phyloP scores from a whole-genome alignment of 2,888 invertebrate genomes.

The Frankliniella fusca region DNA sequence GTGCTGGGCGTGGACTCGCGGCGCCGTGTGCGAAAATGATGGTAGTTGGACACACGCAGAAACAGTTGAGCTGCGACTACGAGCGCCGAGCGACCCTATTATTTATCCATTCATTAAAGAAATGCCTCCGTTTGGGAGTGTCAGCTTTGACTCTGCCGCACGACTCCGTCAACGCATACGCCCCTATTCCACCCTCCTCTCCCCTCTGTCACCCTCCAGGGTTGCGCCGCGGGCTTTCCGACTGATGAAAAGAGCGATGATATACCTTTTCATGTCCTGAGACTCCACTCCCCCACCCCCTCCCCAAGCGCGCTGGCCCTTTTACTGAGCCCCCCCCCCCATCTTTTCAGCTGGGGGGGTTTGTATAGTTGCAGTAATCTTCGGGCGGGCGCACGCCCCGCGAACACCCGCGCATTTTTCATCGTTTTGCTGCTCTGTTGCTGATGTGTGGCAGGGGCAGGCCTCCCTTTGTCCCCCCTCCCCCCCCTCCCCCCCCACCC shows the following conservation, averaged over 20 bases:
- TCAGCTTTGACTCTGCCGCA: no score
- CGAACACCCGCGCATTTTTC: background rate
- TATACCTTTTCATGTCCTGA: constrained; percentile 19
- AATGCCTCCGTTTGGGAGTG: no score
- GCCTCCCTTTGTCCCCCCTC: background rate
- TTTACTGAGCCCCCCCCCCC: no score
- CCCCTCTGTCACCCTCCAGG: background rate
- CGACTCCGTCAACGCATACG: no score
- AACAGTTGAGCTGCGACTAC: no score
- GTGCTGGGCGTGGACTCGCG: no score
- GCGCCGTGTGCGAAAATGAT: no score
- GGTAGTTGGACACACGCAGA: no score
- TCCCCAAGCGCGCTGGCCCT: background rate
- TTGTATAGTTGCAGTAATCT: background rate
- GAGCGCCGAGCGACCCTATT: no score
- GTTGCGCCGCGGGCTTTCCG: background rate
- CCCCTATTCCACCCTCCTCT: background rate
- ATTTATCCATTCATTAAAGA: no score
- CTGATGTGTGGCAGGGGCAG: background rate
- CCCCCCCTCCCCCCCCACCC: background rate
- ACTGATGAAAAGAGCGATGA: constrained; percentile 22
- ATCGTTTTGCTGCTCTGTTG: constrained; percentile 11
- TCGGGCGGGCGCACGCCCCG: background rate
- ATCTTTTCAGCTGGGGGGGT: background rate
- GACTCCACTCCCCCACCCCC: background rate